phyloP scores from a whole-genome alignment of 1,140 invertebrate genomes.

The Drosophila insularis region DNA sequence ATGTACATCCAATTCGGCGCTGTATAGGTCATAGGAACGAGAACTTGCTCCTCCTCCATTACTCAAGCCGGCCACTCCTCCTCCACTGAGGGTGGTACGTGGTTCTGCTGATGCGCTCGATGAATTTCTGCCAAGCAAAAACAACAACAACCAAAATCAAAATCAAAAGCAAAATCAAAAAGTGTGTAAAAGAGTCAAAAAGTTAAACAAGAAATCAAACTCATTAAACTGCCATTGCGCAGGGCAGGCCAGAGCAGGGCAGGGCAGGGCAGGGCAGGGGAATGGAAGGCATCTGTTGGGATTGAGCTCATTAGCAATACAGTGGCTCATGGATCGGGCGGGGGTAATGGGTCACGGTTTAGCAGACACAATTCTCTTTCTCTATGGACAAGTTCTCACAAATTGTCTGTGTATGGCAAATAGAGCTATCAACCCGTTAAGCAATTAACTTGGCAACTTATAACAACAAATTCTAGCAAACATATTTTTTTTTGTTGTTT shows the following conservation, averaged over 20 bases:
- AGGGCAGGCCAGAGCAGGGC: too few relatives aligned
- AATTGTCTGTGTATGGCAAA: too few relatives aligned
- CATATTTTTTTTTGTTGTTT: too few relatives aligned
- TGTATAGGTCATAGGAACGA: constrained; percentile 83
- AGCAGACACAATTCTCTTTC: too few relatives aligned
- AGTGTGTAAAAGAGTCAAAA: constrained; percentile 7
- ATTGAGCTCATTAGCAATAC: constrained; percentile 29
- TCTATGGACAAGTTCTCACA: too few relatives aligned
- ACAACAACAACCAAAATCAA: not conserved
- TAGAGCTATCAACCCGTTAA: too few relatives aligned
- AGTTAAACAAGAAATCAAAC: constrained; percentile 41
- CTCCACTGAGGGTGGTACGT: constrained; percentile 51
- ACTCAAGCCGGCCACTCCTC: constrained; percentile 61
- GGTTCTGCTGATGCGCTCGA: constrained; percentile 70
- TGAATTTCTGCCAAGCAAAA: constrained; percentile 59
- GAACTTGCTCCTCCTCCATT: constrained; percentile 41
- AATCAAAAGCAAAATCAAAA: not conserved
- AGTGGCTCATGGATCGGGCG: not conserved
- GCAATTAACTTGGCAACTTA: too few relatives aligned
- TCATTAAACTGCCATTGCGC: constrained; percentile 45
- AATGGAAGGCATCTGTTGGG: constrained; percentile 27
- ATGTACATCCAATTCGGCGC: constrained; percentile 85
- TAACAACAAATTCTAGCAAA: too few relatives aligned
- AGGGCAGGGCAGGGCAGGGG: too few relatives aligned
- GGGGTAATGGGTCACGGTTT: too few relatives aligned